phyloP scores from a whole-genome alignment of 2,113 vertebrate species.

The Chiloscyllium plagiosum region DNA sequence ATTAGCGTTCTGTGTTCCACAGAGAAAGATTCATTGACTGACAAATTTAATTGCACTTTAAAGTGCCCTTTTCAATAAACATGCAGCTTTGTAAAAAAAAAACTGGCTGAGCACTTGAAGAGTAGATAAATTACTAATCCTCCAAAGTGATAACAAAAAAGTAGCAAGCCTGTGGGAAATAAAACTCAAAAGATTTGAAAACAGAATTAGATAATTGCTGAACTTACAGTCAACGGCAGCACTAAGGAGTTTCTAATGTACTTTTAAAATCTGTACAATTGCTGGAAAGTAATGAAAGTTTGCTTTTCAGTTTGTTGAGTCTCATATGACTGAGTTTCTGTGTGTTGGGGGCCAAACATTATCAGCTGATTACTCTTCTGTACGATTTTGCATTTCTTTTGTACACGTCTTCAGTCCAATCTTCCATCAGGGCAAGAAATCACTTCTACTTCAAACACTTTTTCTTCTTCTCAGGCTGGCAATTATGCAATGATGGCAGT shows the following conservation, averaged over 20 bases:
- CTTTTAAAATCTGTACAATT: background rate
- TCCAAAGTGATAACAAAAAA: background rate
- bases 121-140: slow-evolving; percentile 4
- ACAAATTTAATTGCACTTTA: slow-evolving; percentile 31
- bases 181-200: background rate
- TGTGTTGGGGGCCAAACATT: background rate
- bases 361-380: no score
- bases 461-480: background rate
- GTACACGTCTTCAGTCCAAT: background rate
- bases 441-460: background rate
- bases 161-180: background rate
- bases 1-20: background rate
- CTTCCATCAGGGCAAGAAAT: background rate
- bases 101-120: background rate
- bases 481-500: background rate
- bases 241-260: background rate
- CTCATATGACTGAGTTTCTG: background rate
- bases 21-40: slow-evolving; percentile 22
- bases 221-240: background rate
- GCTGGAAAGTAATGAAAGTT: background rate
- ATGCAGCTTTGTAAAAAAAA: background rate
- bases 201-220: background rate
- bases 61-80: slow-evolving; percentile 9
- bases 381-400: background rate
- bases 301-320: background rate